phyloP scores from a whole-genome alignment of 2,797 vertebrate genomes.

The Premnoplex brunnescens region DNA sequence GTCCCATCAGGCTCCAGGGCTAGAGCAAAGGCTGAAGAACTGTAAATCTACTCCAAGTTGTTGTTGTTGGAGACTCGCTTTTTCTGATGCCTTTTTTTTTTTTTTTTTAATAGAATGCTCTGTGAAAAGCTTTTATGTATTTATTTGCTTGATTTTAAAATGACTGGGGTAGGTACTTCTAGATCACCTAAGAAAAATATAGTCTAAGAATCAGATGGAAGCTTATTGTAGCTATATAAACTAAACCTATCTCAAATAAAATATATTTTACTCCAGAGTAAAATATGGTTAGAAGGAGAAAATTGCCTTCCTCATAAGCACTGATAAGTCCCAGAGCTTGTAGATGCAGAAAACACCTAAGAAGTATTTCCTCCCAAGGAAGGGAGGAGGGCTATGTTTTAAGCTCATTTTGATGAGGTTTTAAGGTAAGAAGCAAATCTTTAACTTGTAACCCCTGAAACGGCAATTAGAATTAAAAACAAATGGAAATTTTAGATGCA shows the following conservation, averaged over 20 bases:
- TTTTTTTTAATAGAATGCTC: slow-evolving; percentile 15
- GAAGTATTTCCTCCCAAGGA: neutral
- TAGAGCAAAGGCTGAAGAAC: slow-evolving; percentile 76
- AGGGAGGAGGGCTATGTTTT: neutral
- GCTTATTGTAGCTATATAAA: slow-evolving; percentile 22
- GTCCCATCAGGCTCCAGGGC: slow-evolving; percentile 82
- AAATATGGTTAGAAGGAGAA: slow-evolving; percentile 70
- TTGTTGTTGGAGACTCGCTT: slow-evolving; percentile 33
- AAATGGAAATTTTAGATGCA: neutral
- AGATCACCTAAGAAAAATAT: neutral
- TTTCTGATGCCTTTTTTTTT: neutral
- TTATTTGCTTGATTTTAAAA: slow-evolving; percentile 59
- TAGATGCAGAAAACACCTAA: slow-evolving; percentile 5
- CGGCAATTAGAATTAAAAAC: neutral
- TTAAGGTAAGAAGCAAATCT: slow-evolving; percentile 17
- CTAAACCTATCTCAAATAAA: slow-evolving; percentile 54
- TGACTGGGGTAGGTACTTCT: slow-evolving; percentile 47
- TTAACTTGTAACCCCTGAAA: neutral
- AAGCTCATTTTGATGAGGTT: neutral
- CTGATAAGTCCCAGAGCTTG: slow-evolving; percentile 55
- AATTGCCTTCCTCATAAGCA: slow-evolving; percentile 60
- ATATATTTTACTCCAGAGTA: slow-evolving; percentile 71
- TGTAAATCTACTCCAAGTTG: slow-evolving; percentile 80
- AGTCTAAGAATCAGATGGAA: slow-evolving; percentile 25
- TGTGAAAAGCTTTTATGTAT: neutral